Evolutionary conservation across 92 coral and sea anemone genomes (phyloP), one percentile per base, ranked within the genome.

Genomic region (Porites evermanni): DNA sequence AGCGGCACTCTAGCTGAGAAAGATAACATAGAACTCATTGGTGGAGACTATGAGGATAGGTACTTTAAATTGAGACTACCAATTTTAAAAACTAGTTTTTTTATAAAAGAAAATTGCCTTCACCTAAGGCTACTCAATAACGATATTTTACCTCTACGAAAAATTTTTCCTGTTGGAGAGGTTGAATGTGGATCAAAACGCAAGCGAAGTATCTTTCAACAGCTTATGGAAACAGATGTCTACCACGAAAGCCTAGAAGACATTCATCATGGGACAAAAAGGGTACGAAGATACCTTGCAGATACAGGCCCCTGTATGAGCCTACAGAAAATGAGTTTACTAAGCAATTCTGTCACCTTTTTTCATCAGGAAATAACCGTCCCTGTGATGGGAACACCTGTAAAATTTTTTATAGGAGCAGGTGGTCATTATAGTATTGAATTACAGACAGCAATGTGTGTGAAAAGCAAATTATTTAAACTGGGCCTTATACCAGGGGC

Each of bases 401-500:
- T 95, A 7, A 84, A 75, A 44, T 85, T 94, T 12, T 90, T 82
- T 23, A 94, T 91, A 65, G 97, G 98, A 21, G 97, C 95, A 12
- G 90, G 87, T 16, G 97, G 95, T 1, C 89, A 95, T 71, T 91
- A 87, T 63, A 88, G 86, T 72, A 91, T 93, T 4, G 92, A 23
- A 87, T 75, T 92, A 86, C 87, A 91, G 51, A 93, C 67, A n/a
- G n/a, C 59, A 10, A 18, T 93, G 3, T 95, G 98, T 58, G 24
- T 89, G 70, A 67, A 70, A 10, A 86, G 81, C 13, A 89, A 87
- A 68, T 52, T 70, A 8, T 82, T 92, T 26, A 78, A 77, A 8
- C 79, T 89, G 4, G 98, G 95, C 18, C 23, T 95, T n/a, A 89
- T 95, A 12, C 98, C 98, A 18, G 98, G 98, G 44, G 98, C 96